Evolutionary conservation across 2,888 invertebrate genomes (phyloP).

Genomic region (Chaetoderma sp.): DNA sequence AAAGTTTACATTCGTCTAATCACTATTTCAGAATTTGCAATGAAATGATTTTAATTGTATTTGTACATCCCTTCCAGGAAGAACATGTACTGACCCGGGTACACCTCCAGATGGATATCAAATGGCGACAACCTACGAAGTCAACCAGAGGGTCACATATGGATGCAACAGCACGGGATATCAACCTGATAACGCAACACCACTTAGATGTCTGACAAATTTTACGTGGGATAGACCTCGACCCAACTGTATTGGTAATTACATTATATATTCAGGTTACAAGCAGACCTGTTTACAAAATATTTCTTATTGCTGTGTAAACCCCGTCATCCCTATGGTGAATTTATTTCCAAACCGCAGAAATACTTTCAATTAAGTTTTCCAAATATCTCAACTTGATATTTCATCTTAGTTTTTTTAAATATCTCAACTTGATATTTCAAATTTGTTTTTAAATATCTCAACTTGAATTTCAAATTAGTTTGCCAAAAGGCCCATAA

Average conservation of each 20-base stretch:
- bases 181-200: constrained; percentile 22
- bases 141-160: constrained; percentile 43
- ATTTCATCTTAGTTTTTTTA: no score
- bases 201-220: constrained; percentile 40
- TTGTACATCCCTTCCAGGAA: constrained; percentile 33
- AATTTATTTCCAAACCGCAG: no score
- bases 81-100: constrained; percentile 53
- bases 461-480: no score
- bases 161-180: constrained; percentile 43
- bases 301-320: no score
- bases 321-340: no score
- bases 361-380: no score
- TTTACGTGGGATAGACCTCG: constrained; percentile 35
- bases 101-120: constrained; percentile 43
- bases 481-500: no score
- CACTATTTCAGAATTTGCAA: background rate
- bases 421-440: no score
- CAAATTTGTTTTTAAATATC: no score
- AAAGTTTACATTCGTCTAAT: background rate
- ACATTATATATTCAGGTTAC: no score
- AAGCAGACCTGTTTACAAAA: no score
- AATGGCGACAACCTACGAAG: constrained; percentile 40
- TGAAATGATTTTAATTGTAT: background rate
- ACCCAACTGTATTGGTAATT: constrained; percentile 45
- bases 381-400: no score